A percentile compares a stretch with the other conserved stretches of the same genome.
These are phyloP conservation scores for Ochropleura plecta DNA, from an alignment of 2,888 invertebrate genomes.

Conservation along the genomic window DNA sequence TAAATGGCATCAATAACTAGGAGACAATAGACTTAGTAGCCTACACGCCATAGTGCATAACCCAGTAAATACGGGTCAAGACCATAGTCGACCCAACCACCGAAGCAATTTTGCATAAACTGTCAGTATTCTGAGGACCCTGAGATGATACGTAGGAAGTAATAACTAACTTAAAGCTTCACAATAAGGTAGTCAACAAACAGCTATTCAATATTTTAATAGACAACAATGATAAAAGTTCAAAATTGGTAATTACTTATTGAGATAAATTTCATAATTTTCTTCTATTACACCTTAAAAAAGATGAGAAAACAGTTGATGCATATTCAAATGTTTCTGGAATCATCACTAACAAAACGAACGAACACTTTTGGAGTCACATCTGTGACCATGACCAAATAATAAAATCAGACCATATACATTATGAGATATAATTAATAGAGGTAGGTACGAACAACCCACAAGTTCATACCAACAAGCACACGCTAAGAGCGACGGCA, in stretches of 20 bases:
- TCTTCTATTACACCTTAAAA: not conserved
- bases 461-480: conserved; percentile 13
- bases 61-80: conserved; percentile 54
- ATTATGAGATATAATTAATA: conserved; percentile 21
- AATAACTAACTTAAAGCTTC: not conserved
- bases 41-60: conserved; percentile 47
- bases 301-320: not conserved
- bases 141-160: not conserved
- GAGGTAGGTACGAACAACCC: not conserved
- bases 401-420: not conserved
- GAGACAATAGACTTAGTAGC: conserved; percentile 49
- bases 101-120: conserved; percentile 29
- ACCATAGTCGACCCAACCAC: conserved; percentile 27
- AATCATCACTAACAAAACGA: not conserved
- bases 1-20: conserved; percentile 12
- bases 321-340: no score
- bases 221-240: not conserved
- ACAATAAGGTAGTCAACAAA: not conserved
- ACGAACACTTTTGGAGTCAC: not conserved
- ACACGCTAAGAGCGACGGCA: conserved; percentile 50
- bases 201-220: not conserved
- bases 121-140: conserved; percentile 6
- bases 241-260: not conserved
- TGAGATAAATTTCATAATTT: not conserved
- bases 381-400: no score